These are phyloP conservation scores for Sander vitreus DNA, from an alignment of 2,113 vertebrate genomes.

Conservation along the genomic window DNA sequence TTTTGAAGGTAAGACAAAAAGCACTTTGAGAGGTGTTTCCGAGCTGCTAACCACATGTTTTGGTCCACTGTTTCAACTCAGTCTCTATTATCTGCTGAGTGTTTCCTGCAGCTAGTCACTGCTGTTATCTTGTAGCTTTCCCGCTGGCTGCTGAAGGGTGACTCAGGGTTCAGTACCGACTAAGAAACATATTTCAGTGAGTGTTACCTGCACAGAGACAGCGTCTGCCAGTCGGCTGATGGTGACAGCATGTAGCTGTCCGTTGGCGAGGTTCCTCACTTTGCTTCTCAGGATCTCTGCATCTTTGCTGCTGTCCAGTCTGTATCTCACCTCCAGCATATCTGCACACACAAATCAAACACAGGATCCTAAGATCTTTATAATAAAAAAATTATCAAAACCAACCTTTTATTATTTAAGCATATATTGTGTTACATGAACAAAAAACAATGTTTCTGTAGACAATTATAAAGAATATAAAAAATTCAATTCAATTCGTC, in stretches of 20 bases:
- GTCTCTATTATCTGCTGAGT: neutral
- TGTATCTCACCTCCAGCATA: slow-evolving; percentile 77
- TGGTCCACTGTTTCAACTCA: neutral
- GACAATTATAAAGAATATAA: neutral
- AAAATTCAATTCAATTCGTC: too few relatives aligned
- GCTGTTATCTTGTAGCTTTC: neutral
- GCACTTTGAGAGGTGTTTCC: neutral
- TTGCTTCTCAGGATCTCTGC: slow-evolving; percentile 64
- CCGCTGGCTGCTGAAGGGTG: neutral
- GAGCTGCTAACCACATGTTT: neutral
- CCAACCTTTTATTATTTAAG: neutral
- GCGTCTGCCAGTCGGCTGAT: slow-evolving; percentile 64
- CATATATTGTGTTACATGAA: neutral
- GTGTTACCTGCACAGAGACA: slow-evolving; percentile 74
- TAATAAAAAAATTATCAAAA: too few relatives aligned
- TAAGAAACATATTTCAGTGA: neutral
- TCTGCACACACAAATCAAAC: slow-evolving; percentile 57
- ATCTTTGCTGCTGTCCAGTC: slow-evolving; percentile 66
- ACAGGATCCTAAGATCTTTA: neutral
- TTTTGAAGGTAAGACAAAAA: neutral
- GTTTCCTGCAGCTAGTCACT: neutral
- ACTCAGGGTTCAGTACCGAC: neutral
- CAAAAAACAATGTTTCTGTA: neutral
- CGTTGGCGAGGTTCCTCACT: slow-evolving; percentile 69
- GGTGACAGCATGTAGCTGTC: slow-evolving; percentile 70